Evolutionary conservation across 2,888 invertebrate genomes (phyloP).

Genomic region (Lapara coniferarum): DNA sequence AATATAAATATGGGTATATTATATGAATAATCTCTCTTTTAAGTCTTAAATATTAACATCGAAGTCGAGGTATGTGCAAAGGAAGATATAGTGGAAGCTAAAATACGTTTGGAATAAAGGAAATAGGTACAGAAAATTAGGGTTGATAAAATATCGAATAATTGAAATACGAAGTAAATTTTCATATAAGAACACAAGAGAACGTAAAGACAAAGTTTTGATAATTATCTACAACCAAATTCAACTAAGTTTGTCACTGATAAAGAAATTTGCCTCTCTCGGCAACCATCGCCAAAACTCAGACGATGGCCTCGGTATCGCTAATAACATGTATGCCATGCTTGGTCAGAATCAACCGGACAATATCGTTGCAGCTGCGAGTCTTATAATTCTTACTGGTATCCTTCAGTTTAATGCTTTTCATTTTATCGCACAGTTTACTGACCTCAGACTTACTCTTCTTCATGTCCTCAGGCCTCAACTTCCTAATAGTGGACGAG

Average conservation of each 20-base stretch:
- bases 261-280: not conserved
- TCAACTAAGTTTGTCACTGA: not conserved
- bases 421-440: conserved; percentile 77
- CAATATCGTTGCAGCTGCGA: conserved; percentile 83
- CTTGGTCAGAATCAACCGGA: conserved; percentile 89
- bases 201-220: not conserved
- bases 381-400: conserved; percentile 68
- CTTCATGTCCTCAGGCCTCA: conserved; percentile 69
- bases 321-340: conserved; percentile 91
- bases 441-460: conserved; percentile 79
- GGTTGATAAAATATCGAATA: no score
- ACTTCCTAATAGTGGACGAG: conserved; percentile 70
- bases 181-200: not conserved
- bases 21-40: no score
- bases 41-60: no score
- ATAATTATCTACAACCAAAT: not conserved
- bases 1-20: no score
- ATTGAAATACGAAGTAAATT: no score
- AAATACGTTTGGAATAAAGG: no score
- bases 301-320: conserved; percentile 89
- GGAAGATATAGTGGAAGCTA: no score
- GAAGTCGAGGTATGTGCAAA: no score
- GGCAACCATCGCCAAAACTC: conserved; percentile 27
- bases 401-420: conserved; percentile 74
- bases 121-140: no score